Percentiles rank a stretch among this genome's conserved stretches.
These are phyloP conservation scores for Scaptomyza caliginosa DNA, from an alignment of 2,888 invertebrate species.

Conservation along the genomic window DNA sequence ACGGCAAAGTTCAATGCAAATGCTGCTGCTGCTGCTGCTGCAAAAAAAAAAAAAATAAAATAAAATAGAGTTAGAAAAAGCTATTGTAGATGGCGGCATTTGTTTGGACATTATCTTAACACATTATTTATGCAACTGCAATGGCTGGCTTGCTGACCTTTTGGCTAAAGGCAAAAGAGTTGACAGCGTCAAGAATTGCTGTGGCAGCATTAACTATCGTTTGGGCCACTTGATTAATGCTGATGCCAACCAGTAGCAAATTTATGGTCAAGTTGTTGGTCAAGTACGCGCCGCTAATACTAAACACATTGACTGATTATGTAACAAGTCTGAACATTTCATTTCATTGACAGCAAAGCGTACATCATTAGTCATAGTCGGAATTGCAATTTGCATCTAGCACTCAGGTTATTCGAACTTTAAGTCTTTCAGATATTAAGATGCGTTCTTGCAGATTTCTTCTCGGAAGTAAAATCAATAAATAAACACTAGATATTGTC, in stretches of 20 bases:
- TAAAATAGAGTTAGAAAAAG: constrained; percentile 15
- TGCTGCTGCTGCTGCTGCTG: too few relatives aligned
- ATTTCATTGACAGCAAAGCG: too few relatives aligned
- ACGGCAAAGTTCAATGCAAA: constrained; percentile 73
- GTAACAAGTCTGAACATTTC: constrained; percentile 42
- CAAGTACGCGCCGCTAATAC: constrained; percentile 47
- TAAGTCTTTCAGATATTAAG: too few relatives aligned
- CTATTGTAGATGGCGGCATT: constrained; percentile 11
- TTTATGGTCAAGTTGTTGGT: constrained; percentile 57
- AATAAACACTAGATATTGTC: too few relatives aligned
- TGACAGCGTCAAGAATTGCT: constrained; percentile 24
- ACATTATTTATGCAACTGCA: constrained; percentile 66
- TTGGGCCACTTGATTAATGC: constrained; percentile 63
- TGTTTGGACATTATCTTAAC: constrained; percentile 62
- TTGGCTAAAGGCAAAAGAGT: constrained; percentile 37
- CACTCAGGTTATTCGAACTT: too few relatives aligned
- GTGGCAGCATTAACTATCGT: constrained; percentile 38
- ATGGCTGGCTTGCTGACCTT: constrained; percentile 67
- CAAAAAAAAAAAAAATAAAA: too few relatives aligned
- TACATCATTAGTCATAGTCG: too few relatives aligned
- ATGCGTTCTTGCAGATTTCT: too few relatives aligned
- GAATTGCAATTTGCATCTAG: too few relatives aligned
- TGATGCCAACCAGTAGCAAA: constrained; percentile 58
- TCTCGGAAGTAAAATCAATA: too few relatives aligned
- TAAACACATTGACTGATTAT: constrained; percentile 55